Percentiles rank a stretch among this genome's conserved stretches.
These are phyloP conservation scores for Ametastegia equiseti DNA, from an alignment of 2,888 invertebrate genomes.

Conservation along the genomic window DNA sequence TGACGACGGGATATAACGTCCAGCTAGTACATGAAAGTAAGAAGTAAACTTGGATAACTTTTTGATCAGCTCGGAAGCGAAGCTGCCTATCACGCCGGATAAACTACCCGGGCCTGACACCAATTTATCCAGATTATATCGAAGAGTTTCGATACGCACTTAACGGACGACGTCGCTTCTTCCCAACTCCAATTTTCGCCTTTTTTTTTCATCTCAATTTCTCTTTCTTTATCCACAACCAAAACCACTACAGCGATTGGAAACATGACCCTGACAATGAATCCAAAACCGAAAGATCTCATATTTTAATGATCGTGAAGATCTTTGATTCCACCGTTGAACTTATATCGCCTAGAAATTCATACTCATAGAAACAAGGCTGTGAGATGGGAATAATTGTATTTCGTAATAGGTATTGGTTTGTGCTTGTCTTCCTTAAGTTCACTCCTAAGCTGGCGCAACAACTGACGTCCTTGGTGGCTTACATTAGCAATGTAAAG, in stretches of 20 bases:
- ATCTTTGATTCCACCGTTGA: not conserved
- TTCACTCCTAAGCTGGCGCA: slow-evolving; percentile 5
- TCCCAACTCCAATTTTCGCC: not conserved
- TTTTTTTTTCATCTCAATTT: not conserved
- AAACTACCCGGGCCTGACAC: not conserved
- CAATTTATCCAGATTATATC: slow-evolving; percentile 8
- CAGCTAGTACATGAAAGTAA: not conserved
- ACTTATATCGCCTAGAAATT: not conserved
- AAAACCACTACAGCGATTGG: not conserved
- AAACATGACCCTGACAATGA: not conserved
- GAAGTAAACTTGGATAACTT: slow-evolving; percentile 1
- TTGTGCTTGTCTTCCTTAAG: not conserved
- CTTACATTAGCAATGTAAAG: slow-evolving; percentile 41
- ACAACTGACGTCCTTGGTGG: slow-evolving; percentile 22
- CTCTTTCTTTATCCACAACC: not conserved
- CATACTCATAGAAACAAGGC: not conserved
- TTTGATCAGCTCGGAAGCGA: not conserved
- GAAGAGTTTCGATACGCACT: slow-evolving; percentile 2
- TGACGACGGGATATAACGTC: not conserved
- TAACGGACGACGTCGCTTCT: not conserved
- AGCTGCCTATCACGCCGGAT: not conserved
- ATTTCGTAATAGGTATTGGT: not conserved
- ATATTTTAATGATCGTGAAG: not conserved
- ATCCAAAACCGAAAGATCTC: not conserved
- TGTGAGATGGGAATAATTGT: not conserved